These are phyloP conservation scores for Drosophila tripunctata DNA, from an alignment of 2,888 invertebrate species.

Conservation along the genomic window DNA sequence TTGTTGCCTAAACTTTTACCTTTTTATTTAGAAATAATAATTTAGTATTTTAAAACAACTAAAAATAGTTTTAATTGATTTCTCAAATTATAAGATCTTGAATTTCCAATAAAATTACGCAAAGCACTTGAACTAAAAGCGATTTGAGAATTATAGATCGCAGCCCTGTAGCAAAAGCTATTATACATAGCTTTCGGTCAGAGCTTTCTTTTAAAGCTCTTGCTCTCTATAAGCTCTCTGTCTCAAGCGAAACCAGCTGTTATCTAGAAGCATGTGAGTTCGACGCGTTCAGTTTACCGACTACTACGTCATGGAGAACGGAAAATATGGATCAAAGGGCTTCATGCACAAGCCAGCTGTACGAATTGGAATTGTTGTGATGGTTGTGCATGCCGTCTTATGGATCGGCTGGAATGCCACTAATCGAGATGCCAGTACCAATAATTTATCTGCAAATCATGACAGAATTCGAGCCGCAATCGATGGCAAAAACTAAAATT, in stretches of 20 bases:
- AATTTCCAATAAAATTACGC: background rate
- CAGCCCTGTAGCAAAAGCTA: too few species aligned
- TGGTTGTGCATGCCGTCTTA: slow-evolving; percentile 62
- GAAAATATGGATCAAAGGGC: slow-evolving; percentile 22
- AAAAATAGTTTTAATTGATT: too few species aligned
- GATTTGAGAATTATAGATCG: background rate
- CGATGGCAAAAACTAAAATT: slow-evolving; percentile 2
- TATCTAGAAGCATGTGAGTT: background rate
- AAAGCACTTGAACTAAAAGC: background rate
- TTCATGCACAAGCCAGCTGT: slow-evolving; percentile 54
- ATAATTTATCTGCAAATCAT: slow-evolving; percentile 34
- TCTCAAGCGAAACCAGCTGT: background rate
- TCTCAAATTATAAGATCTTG: too few species aligned
- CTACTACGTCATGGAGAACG: slow-evolving; percentile 50
- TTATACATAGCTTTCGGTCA: background rate
- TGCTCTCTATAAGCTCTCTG: background rate
- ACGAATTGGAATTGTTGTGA: slow-evolving; percentile 68
- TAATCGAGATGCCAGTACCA: slow-evolving; percentile 22
- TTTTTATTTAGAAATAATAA: too few species aligned
- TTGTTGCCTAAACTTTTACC: too few species aligned
- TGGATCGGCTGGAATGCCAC: slow-evolving; percentile 68
- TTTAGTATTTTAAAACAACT: too few species aligned
- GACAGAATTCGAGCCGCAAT: slow-evolving; percentile 51
- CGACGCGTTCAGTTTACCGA: slow-evolving; percentile 14
- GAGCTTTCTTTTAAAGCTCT: slow-evolving; percentile 15